Evolutionary conservation across 2,113 vertebrate genomes (phyloP).

Genomic region (Trogon melanurus): DNA sequence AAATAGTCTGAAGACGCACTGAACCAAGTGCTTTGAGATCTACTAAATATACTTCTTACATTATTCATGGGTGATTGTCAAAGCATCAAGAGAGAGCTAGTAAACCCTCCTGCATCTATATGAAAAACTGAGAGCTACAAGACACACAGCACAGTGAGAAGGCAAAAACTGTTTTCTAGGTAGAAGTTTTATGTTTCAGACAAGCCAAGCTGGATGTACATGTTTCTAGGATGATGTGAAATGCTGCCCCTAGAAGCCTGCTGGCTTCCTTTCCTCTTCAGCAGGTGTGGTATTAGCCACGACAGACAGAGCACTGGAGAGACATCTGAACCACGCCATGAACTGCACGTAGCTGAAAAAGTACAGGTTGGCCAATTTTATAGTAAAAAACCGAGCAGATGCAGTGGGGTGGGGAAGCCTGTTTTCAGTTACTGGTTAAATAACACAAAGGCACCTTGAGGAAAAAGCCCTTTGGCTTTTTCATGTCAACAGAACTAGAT

Average conservation of each 20-base stretch:
- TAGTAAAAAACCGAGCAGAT: background rate
- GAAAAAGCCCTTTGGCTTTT: background rate
- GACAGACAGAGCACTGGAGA: background rate
- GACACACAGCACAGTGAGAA: background rate
- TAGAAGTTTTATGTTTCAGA: background rate
- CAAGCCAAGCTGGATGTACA: background rate
- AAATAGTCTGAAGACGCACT: background rate
- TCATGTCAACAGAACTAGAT: background rate
- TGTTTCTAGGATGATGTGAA: background rate
- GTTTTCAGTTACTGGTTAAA: background rate
- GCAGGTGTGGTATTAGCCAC: background rate
- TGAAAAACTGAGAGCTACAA: background rate
- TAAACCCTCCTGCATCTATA: background rate
- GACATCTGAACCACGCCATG: background rate
- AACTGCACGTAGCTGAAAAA: background rate
- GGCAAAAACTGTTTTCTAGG: background rate
- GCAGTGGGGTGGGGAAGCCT: background rate
- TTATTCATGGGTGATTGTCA: background rate
- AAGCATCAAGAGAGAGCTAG: background rate
- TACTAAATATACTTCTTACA: background rate
- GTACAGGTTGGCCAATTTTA: background rate
- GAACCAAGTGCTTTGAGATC: background rate
- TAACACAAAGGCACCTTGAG: background rate
- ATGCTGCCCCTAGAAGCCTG: fast-evolving
- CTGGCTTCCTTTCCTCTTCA: fast-evolving